These are phyloP conservation scores for Neoitamus cyanurus DNA, from an alignment of 2,888 invertebrate genomes.

Conservation along the genomic window DNA sequence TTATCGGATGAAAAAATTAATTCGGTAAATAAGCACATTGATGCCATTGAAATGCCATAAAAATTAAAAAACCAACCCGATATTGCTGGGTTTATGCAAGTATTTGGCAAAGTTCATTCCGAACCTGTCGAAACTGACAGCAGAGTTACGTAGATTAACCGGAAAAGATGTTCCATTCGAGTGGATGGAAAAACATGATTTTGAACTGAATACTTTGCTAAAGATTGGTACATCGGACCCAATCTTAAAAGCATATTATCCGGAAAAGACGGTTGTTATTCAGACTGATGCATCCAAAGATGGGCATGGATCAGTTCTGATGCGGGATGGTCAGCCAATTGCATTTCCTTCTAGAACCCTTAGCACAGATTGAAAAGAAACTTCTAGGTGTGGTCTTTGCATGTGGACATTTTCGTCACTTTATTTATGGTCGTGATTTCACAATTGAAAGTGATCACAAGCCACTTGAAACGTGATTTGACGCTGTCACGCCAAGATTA, in stretches of 20 bases:
- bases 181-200: slow-evolving; percentile 47
- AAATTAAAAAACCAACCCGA: no score
- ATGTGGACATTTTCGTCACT: no score
- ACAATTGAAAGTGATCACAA: no score
- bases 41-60: no score
- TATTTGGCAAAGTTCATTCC: slow-evolving; percentile 53
- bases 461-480: no score
- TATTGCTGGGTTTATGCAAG: slow-evolving; percentile 42
- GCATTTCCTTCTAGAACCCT: neutral
- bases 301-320: slow-evolving; percentile 24
- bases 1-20: no score
- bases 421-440: no score
- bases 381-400: no score
- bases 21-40: no score
- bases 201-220: slow-evolving; percentile 38
- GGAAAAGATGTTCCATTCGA: slow-evolving; percentile 42
- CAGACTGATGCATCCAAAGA: slow-evolving; percentile 44
- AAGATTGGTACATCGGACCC: slow-evolving; percentile 44
- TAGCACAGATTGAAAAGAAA: no score
- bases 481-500: no score
- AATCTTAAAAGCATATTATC: slow-evolving; percentile 43
- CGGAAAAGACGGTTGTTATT: neutral
- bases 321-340: neutral
- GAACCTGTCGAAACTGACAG: slow-evolving; percentile 44
- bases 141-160: slow-evolving; percentile 39